phyloP scores from a whole-genome alignment of 2,888 invertebrate genomes.

The Ligdia adustata region DNA sequence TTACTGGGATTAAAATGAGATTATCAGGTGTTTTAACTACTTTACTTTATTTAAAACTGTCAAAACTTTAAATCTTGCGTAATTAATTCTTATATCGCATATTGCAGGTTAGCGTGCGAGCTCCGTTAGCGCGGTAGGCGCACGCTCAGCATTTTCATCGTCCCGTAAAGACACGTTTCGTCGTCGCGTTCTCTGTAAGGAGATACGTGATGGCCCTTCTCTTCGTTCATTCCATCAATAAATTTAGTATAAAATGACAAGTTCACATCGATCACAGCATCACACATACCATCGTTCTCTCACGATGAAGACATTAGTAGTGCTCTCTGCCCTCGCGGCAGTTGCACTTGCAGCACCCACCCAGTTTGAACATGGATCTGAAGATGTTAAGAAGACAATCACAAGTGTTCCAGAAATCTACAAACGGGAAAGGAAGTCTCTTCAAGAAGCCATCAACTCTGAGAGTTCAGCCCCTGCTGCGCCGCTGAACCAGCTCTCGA shows the following conservation, averaged over 20 bases:
- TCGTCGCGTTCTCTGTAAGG: constrained; percentile 33
- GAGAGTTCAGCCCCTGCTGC: constrained; percentile 13
- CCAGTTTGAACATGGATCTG: constrained; percentile 43
- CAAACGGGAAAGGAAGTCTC: constrained; percentile 58
- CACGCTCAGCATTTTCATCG: constrained; percentile 50
- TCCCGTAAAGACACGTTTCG: constrained; percentile 61
- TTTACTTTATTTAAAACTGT: too few relatives aligned
- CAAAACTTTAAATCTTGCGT: too few relatives aligned
- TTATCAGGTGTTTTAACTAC: too few relatives aligned
- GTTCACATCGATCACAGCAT: constrained; percentile 44
- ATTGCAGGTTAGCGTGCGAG: too few relatives aligned
- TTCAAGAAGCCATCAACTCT: constrained; percentile 35
- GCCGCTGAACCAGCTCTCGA: constrained; percentile 17
- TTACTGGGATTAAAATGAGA: too few relatives aligned
- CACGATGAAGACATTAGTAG: constrained; percentile 72
- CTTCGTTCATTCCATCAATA: constrained; percentile 37
- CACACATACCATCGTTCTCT: constrained; percentile 51
- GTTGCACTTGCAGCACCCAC: constrained; percentile 63
- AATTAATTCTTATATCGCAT: too few relatives aligned
- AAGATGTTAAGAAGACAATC: constrained; percentile 34
- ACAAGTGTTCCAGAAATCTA: constrained; percentile 32
- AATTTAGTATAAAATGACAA: constrained; percentile 66
- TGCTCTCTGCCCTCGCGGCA: constrained; percentile 60
- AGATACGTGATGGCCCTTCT: constrained; percentile 34
- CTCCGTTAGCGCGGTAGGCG: constrained; percentile 44